phyloP scores from a whole-genome alignment of 1,140 invertebrate species.

The Maniola jurtina region DNA sequence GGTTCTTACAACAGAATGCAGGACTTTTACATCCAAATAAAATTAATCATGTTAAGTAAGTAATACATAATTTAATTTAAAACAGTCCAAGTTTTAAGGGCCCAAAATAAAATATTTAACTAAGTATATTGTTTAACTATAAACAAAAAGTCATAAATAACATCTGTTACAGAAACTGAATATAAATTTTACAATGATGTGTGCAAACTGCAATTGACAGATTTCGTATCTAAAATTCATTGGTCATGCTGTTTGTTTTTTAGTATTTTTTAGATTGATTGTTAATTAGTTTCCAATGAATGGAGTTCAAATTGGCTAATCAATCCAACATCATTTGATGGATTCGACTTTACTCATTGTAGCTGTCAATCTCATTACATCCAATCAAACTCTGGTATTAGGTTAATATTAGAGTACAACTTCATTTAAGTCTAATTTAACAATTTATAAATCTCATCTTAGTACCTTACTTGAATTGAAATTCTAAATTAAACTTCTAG shows the following conservation, averaged over 20 bases:
- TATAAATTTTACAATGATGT: conserved; percentile 6
- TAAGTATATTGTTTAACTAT: no score
- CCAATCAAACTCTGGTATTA: conserved; percentile 23
- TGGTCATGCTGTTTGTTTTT: conserved; percentile 15
- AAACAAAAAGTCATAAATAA: not conserved
- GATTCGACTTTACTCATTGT: conserved; percentile 34
- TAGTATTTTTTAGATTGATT: conserved; percentile 2
- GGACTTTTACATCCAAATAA: no score
- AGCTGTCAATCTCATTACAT: conserved; percentile 29
- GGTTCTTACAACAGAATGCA: no score
- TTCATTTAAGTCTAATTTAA: conserved; percentile 17
- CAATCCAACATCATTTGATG: conserved; percentile 27
- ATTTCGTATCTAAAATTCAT: conserved; percentile 9
- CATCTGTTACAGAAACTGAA: conserved; percentile 6
- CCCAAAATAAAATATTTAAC: no score
- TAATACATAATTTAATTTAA: no score
- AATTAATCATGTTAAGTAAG: no score
- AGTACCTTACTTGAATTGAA: not conserved
- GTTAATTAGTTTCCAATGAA: conserved; percentile 22
- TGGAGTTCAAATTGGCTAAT: conserved; percentile 24
- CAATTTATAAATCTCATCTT: conserved; percentile 3
- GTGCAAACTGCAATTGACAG: conserved; percentile 74
- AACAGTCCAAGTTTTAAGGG: no score
- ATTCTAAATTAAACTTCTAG: not conserved
- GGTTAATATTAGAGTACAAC: conserved; percentile 19